Evolutionary conservation across 2,113 vertebrate genomes (phyloP).

Genomic region (Proteles cristata): DNA sequence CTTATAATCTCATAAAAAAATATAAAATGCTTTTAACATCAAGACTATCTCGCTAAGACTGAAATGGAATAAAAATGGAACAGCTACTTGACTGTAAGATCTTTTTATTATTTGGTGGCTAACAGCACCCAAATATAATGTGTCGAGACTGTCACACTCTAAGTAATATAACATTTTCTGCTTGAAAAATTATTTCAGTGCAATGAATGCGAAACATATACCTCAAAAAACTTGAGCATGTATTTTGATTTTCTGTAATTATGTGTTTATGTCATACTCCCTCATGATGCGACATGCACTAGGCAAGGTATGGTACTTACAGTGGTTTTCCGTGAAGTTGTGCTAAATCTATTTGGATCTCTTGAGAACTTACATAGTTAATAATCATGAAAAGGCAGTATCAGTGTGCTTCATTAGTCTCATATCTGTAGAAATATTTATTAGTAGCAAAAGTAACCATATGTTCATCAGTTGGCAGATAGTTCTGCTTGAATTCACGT

Average conservation of each 20-base stretch:
- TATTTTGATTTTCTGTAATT: slow-evolving; percentile 28
- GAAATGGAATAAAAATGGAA: slow-evolving; percentile 8
- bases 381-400: slow-evolving; percentile 65
- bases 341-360: not conserved
- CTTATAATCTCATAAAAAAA: slow-evolving; percentile 47
- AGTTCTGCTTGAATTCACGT: slow-evolving; percentile 59
- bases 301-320: not conserved
- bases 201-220: not conserved
- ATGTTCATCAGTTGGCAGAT: slow-evolving; percentile 55
- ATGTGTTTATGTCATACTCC: not conserved
- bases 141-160: not conserved
- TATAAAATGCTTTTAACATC: slow-evolving; percentile 50
- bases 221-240: not conserved
- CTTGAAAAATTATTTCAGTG: not conserved
- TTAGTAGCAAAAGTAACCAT: slow-evolving; percentile 72
- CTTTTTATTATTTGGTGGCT: not conserved
- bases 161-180: not conserved
- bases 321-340: slow-evolving; percentile 49
- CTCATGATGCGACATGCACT: not conserved
- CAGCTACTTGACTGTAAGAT: not conserved
- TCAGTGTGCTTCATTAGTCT: slow-evolving; percentile 65
- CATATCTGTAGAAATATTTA: slow-evolving; percentile 74
- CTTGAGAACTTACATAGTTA: slow-evolving; percentile 59
- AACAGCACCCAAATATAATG: not conserved
- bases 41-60: not conserved